Evolutionary conservation across 2,888 invertebrate species (phyloP), one percentile per base, ranked within the genome.

Genomic region (Melinopterus prodromus): DNA sequence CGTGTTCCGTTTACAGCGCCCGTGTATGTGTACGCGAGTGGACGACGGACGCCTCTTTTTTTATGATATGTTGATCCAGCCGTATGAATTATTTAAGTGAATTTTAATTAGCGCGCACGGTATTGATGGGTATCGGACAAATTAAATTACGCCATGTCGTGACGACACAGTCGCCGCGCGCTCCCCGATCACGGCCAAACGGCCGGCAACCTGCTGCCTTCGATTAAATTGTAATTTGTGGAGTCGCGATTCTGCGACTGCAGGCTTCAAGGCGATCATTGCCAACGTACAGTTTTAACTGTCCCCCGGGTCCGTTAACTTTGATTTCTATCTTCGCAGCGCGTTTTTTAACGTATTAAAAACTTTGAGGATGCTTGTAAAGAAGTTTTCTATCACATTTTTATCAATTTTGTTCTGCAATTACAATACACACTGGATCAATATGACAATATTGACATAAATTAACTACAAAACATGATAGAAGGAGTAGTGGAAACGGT

Each of bases 61-160:
- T 53, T 53, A 53, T 53, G 53, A 53, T 53, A 53, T 53, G 53
- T 53, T 53, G 53, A 53, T 53, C 53, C 53, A 53, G 53, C 53
- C 53, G 53, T 12, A 53, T 53, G 53, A 53, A 53, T 53, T 53
- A 53, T 53, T 53, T 53, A 74, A 74, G 74, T 37, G 74, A 74
- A 74, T 74, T 74, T 74, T 74, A 74, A 74, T 74, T 74, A 74
- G 36, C 36, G 35, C 74, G n/a, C 16, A n/a, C 7, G 26, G 74
- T 74, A 74, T 74, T 74, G 74, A 74, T 74, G 74, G 74, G 36
- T 74, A 37, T 74, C 74, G 74, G 74, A 74, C 74, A 74, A 74
- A 74, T 74, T 74, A 74, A 74, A 74, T 74, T 74, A 74, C 74
- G 16, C 74, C 36, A n/a, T 74, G 37, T 35, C 74, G 74, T 74